These are phyloP conservation scores for Cerceris rybyensis DNA, from an alignment of 2,888 invertebrate genomes.

Conservation along the genomic window DNA sequence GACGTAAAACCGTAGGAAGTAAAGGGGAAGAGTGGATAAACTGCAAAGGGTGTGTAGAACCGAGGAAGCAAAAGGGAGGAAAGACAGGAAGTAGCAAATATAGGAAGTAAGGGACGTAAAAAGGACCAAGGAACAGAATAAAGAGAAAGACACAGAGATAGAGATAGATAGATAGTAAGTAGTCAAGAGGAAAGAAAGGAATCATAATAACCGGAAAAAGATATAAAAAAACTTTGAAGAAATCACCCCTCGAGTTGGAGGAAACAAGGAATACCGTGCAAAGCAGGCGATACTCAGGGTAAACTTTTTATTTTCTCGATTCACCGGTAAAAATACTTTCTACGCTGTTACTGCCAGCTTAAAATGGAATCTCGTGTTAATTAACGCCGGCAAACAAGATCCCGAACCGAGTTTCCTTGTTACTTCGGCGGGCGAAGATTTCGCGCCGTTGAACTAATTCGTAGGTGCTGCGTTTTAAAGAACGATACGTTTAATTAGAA, in stretches of 20 bases:
- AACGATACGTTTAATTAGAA: conserved; percentile 30
- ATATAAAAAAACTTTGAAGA: not conserved
- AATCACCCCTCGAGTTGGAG: conserved; percentile 20
- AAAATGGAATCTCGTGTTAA: conserved; percentile 31
- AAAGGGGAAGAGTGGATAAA: too few relatives aligned
- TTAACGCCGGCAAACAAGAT: conserved; percentile 38
- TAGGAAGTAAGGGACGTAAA: too few relatives aligned
- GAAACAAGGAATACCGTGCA: not conserved
- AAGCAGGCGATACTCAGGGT: conserved; percentile 7
- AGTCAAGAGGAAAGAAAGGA: not conserved
- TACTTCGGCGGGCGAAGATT: not conserved
- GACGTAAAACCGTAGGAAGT: too few relatives aligned
- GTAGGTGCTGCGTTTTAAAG: conserved; percentile 8
- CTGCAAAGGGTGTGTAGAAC: too few relatives aligned
- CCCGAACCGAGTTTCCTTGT: not conserved
- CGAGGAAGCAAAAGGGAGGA: too few relatives aligned
- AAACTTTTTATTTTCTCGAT: conserved; percentile 15
- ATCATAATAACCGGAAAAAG: not conserved
- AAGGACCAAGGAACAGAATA: too few relatives aligned
- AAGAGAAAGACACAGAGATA: too few relatives aligned
- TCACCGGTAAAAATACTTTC: conserved; percentile 2
- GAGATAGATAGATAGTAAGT: not conserved
- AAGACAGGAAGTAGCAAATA: too few relatives aligned
- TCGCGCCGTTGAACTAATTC: conserved; percentile 22
- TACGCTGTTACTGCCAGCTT: not conserved